Percentiles rank a stretch among this genome's conserved stretches.
Conservation (phyloP, 2,888 invertebrate species). For the Automeris io region DNA sequence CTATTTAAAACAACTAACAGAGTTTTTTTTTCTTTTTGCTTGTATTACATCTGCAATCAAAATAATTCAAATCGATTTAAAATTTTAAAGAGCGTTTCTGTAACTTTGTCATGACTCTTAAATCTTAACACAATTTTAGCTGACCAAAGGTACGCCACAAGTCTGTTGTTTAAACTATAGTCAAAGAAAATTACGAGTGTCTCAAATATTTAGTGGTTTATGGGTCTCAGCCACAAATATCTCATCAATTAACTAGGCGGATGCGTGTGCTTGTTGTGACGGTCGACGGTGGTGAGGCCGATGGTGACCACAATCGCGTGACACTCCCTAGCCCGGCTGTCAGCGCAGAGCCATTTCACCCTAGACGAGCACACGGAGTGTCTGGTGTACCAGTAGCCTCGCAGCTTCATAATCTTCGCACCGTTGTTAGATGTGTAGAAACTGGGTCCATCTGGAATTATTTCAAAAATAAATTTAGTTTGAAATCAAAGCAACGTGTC, state of each 20-base stretch:
- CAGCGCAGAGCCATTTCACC: slow-evolving; percentile 62
- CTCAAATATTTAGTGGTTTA: not conserved
- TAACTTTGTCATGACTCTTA: too few species aligned
- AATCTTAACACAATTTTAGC: too few species aligned
- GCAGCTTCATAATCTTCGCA: slow-evolving; percentile 56
- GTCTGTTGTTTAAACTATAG: too few species aligned
- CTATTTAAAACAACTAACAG: too few species aligned
- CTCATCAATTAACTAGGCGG: slow-evolving; percentile 32
- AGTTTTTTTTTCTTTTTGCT: too few species aligned
- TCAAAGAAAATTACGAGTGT: too few species aligned
- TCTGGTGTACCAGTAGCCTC: slow-evolving; percentile 59
- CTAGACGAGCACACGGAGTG: slow-evolving; percentile 66
- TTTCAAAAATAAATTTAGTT: not conserved
- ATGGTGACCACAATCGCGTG: slow-evolving; percentile 63
- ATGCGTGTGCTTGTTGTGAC: slow-evolving; percentile 59
- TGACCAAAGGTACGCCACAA: too few species aligned
- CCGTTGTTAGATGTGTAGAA: slow-evolving; percentile 61
- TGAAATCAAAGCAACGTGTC: too few species aligned
- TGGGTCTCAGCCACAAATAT: not conserved
- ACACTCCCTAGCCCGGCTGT: slow-evolving; percentile 51
- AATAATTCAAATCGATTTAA: too few species aligned
- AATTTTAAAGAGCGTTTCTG: too few species aligned
- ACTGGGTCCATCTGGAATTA: slow-evolving; percentile 44
- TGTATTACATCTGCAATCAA: too few species aligned
- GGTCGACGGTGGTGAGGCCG: slow-evolving; percentile 52